Base-by-base conservation (phyloP, 2,113 vertebrate genomes). In the Atlantisia rogersi region DNA sequence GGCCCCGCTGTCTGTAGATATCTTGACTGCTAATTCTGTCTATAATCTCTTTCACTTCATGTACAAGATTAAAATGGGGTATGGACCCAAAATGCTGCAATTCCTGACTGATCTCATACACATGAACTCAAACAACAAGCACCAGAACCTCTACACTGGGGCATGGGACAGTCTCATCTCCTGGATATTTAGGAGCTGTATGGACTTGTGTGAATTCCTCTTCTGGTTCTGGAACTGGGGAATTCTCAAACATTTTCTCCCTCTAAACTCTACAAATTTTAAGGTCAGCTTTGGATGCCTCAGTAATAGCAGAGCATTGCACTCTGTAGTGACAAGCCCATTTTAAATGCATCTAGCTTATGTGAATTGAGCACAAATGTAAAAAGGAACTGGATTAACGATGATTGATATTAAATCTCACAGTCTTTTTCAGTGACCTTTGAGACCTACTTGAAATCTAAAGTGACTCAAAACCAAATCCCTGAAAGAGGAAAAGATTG, bases 371-470 rank as follows among this genome's bases (percentile, higher is more conserved):
- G 55, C 39, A 70, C 19, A 60, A 56, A 83, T 55, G 76, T 48
- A 78, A 93, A 53, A 46, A 42, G 3, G 19, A 89, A 44, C 60
- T 37, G 60, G 55, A 82, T 90, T 81, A 67, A 55, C 13, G 24
- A 82, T 25, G 42, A 70, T 11, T 67, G 70, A 56, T 92, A 88
- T 68, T 75, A 92, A 88, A 48, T 92, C 58, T 95, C 64, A 48
- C 5, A 46, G 25, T 35, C 29, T 63, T 87, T 81, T 89, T 53
- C 2, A 1, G 26, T 88, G 79, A 82, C 48, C 55, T 87, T 80
- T 48, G 50, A 93, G n/a, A 81, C 20, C 31, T 75, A 59, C 56
- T 76, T 86, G 73, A 95, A 94, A 86, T 28, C 65, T 90, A 65
- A 90, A 91, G 48, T 62, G 48, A 56, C 52, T 92, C 28, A 48